Evolutionary conservation across 1,140 invertebrate species (phyloP).

Genomic region (Xylocopa sonorina): DNA sequence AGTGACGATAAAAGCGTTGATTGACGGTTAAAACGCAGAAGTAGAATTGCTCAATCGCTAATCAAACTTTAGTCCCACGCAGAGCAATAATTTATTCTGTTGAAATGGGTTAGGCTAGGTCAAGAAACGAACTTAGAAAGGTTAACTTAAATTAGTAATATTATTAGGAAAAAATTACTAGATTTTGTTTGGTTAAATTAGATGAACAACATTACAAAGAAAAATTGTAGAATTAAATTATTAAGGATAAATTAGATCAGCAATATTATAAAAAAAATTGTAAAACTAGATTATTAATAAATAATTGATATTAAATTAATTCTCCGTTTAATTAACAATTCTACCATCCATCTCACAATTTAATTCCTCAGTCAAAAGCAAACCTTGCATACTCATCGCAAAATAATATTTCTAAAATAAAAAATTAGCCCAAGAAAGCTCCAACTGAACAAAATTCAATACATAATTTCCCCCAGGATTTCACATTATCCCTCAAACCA

Average conservation of each 20-base stretch:
- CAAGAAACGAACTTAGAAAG: no score
- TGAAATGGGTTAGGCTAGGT: no score
- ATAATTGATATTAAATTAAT: no score
- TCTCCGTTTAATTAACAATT: no score
- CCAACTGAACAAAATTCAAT: not conserved
- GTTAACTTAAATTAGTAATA: no score
- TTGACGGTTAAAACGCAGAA: conserved; percentile 1
- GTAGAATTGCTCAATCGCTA: not conserved
- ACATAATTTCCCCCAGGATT: not conserved
- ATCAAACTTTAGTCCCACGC: not conserved
- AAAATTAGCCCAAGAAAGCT: not conserved
- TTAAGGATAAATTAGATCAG: no score
- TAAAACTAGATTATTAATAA: no score
- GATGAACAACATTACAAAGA: no score
- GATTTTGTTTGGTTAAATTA: no score
- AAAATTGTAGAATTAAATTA: no score
- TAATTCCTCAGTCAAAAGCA: not conserved
- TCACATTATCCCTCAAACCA: not conserved
- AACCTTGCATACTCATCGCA: not conserved
- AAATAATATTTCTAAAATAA: not conserved
- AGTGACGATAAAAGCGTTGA: conserved; percentile 4
- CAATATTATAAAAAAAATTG: no score
- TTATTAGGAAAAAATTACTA: no score
- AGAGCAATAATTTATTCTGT: not conserved
- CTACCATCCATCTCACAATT: not conserved